Evolutionary conservation across 2,797 vertebrate genomes (phyloP), one percentile per base, ranked within the genome.

Genomic region (Orestias chungarensis): DNA sequence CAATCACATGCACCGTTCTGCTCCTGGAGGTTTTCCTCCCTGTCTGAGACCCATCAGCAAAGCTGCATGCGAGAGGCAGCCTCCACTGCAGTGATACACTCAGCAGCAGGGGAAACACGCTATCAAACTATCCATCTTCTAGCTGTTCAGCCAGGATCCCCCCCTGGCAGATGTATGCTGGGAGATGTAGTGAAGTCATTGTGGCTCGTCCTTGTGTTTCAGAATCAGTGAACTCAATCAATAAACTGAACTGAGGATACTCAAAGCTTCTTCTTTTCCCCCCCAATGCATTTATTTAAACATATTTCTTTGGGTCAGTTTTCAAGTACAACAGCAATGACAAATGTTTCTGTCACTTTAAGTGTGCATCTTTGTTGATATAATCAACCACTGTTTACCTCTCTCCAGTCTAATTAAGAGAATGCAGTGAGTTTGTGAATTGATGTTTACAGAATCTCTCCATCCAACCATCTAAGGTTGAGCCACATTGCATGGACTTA

Each of bases 21-120:
- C 86, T 88, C 68, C 66, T 75, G 83, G 87, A 84, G 71, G 79
- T 83, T 84, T 85, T 82, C 88, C 80, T 86, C 83, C 76, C 78
- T 71, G 73, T 66, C 62, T 79, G 85, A 82, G 83, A 80, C 73
- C 82, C 86, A 66, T 80, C 72, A 75, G 78, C 64, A 76, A 81
- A 85, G 78, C 75, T 38, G 77, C 54, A 0, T 84, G 72, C 84
- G 85, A 75, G 79, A 85, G 75, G 78, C 52, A 78, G 55, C 74
- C 75, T 82, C 72, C 74, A 40, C 80, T 87, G 90, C 88, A 84
- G 83, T 35, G 29, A 66, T 73, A 67, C 75, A 68, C 74, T 66
- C 80, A 78, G 80, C 62, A 82, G 73, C 84, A 78, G 74, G 76
- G 76, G 78, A 84, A 82, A 86, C 74, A 84, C 82, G 73, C 74